phyloP scores from a whole-genome alignment of 2,797 vertebrate genomes.

The Bradypodion pumilum region DNA sequence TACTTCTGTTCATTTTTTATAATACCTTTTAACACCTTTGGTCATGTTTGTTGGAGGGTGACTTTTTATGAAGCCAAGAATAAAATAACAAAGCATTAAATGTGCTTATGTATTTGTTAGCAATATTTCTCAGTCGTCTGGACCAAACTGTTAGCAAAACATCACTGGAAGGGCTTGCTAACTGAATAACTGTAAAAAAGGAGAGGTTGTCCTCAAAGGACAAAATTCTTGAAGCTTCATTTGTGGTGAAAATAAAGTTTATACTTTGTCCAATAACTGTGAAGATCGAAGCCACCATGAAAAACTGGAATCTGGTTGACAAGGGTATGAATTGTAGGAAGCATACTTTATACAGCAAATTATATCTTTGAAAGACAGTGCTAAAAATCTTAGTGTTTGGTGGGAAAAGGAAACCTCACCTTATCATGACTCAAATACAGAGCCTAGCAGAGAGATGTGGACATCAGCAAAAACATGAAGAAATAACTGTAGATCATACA shows the following conservation, averaged over 20 bases:
- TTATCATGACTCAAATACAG: not conserved
- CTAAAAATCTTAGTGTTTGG: not conserved
- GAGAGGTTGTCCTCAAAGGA: not conserved
- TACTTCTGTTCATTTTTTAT: not conserved
- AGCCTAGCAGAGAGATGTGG: not conserved
- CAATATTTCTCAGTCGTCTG: not conserved
- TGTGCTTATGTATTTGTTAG: not conserved
- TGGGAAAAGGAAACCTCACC: not conserved
- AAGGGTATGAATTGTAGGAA: not conserved
- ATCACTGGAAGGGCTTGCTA: not conserved
- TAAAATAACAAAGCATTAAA: not conserved
- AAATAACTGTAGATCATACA: not conserved
- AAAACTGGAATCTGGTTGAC: not conserved
- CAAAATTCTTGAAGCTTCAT: not conserved
- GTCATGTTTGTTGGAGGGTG: not conserved
- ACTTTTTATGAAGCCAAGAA: conserved; percentile 13
- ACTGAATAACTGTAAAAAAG: not conserved
- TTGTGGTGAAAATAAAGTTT: not conserved
- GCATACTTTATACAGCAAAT: not conserved
- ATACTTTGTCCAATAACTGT: not conserved
- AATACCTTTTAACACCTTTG: not conserved
- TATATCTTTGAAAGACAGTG: not conserved
- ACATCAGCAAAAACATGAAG: not conserved
- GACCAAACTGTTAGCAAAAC: not conserved
- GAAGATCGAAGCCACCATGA: not conserved